phyloP scores from a whole-genome alignment of 2,888 invertebrate species.

The Cosmopolites sordidus region DNA sequence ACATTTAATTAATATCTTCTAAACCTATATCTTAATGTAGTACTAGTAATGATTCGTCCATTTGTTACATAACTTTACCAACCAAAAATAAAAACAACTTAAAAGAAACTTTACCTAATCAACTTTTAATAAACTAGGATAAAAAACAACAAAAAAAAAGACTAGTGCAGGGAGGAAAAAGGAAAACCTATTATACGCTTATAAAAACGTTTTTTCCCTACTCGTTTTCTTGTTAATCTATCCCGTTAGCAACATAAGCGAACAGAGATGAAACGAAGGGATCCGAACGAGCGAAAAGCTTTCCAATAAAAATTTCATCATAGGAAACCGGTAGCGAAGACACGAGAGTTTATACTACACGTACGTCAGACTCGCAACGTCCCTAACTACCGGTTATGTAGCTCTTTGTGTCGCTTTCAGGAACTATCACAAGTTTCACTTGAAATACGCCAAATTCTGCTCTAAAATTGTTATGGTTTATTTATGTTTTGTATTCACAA shows the following conservation, averaged over 20 bases:
- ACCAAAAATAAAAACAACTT: not conserved
- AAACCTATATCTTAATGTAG: no score
- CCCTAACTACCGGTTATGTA: constrained; percentile 31
- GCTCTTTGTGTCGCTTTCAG: constrained; percentile 35
- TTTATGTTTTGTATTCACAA: not conserved
- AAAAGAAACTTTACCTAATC: constrained; percentile 1
- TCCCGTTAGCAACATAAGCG: no score
- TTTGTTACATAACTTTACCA: no score
- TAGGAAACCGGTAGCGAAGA: constrained; percentile 26
- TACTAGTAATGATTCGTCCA: no score
- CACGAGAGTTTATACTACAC: constrained; percentile 13
- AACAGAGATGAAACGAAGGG: no score
- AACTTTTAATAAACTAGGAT: not conserved
- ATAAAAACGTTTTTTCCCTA: not conserved
- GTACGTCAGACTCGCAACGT: constrained; percentile 29
- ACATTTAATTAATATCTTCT: no score
- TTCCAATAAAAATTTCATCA: constrained; percentile 12
- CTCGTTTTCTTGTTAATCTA: no score
- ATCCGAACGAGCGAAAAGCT: not conserved
- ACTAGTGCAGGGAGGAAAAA: not conserved
- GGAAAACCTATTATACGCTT: not conserved
- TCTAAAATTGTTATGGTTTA: not conserved
- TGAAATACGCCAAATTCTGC: constrained; percentile 31
- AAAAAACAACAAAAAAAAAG: not conserved
- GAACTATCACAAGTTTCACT: constrained; percentile 31